These are phyloP conservation scores for Hylyphantes graminicola DNA, from an alignment of 1,140 invertebrate species.

Conservation along the genomic window DNA sequence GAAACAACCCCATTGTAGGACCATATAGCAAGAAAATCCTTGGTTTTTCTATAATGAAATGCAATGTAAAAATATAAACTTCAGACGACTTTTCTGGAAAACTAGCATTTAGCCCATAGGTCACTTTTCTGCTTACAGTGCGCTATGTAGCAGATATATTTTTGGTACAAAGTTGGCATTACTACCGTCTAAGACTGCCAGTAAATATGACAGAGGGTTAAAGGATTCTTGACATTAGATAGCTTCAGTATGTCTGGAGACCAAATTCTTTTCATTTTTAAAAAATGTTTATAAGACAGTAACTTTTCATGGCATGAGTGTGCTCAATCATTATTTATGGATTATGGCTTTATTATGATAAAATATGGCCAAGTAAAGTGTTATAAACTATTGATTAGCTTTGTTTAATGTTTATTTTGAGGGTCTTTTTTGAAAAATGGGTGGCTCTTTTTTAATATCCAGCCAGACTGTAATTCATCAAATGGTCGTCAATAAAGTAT, in stretches of 20 bases:
- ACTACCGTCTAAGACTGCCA: slow-evolving; percentile 71
- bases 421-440: too few relatives aligned
- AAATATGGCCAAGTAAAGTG: slow-evolving; percentile 63
- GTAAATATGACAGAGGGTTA: slow-evolving; percentile 91
- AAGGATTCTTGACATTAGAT: slow-evolving; percentile 67
- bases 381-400: neutral
- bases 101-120: too few relatives aligned
- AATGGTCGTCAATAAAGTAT: too few relatives aligned
- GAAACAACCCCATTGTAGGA: too few relatives aligned
- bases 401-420: too few relatives aligned
- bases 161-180: slow-evolving; percentile 89
- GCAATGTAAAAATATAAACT: too few relatives aligned
- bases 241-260: slow-evolving; percentile 83
- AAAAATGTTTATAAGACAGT: slow-evolving; percentile 94
- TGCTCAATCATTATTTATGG: slow-evolving; percentile 79
- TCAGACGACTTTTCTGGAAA: too few relatives aligned
- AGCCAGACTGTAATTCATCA: too few relatives aligned
- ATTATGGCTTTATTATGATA: slow-evolving; percentile 63
- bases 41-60: too few relatives aligned
- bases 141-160: slow-evolving; percentile 95
- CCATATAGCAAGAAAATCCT: too few relatives aligned
- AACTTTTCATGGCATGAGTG: slow-evolving; percentile 88
- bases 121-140: too few relatives aligned
- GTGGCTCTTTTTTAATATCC: too few relatives aligned
- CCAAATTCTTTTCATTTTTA: slow-evolving; percentile 93